Conservation (phyloP, 2,888 invertebrate species). For the Eupsilia transversa region DNA sequence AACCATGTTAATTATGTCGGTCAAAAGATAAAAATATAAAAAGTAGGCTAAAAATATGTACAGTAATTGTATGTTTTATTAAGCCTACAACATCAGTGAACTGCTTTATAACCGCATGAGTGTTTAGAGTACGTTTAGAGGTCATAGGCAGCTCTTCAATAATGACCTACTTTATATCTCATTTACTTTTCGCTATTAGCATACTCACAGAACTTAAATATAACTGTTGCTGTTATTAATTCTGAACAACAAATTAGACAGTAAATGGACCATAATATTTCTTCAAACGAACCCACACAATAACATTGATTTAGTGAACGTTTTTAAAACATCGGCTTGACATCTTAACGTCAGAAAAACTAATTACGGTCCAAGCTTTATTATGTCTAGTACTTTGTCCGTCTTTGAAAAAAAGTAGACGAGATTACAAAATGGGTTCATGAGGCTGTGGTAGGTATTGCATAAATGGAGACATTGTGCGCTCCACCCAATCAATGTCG, state of each 20-base stretch:
- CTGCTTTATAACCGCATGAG: constrained; percentile 12
- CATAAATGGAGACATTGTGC: constrained; percentile 55
- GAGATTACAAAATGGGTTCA: constrained; percentile 64
- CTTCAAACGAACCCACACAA: constrained; percentile 30
- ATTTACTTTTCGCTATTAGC: constrained; percentile 35
- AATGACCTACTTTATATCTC: constrained; percentile 44
- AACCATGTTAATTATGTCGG: not conserved
- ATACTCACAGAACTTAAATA: constrained; percentile 27
- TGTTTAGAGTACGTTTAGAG: constrained; percentile 17
- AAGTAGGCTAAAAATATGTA: not conserved
- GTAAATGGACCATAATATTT: constrained; percentile 36
- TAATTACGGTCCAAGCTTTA: constrained; percentile 60
- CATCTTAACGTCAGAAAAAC: constrained; percentile 56
- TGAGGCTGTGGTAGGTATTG: constrained; percentile 53
- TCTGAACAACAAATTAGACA: constrained; percentile 18
- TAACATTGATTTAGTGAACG: constrained; percentile 53
- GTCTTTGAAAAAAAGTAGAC: constrained; percentile 58
- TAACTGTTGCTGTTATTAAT: constrained; percentile 42
- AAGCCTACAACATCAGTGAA: not conserved
- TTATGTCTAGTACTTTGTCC: constrained; percentile 47
- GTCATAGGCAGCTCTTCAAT: constrained; percentile 5
- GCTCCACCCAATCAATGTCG: constrained; percentile 68
- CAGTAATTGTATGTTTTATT: not conserved
- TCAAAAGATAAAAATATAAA: not conserved
- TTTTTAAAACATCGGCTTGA: constrained; percentile 46